These are phyloP conservation scores for Isurus oxyrinchus DNA, from an alignment of 2,113 vertebrate species.

Conservation along the genomic window DNA sequence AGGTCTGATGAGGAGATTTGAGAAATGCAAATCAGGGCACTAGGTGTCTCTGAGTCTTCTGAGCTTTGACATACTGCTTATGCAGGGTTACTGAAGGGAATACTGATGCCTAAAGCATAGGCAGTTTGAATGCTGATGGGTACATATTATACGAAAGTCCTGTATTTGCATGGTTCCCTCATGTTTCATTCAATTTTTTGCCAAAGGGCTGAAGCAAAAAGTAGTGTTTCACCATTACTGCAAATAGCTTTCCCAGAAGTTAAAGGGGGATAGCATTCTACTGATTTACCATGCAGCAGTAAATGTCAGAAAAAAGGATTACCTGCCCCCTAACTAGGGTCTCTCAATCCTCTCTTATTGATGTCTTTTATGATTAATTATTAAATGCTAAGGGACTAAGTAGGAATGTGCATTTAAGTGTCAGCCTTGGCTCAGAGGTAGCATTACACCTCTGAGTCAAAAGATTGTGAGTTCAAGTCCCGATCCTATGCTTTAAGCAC, in stretches of 20 bases:
- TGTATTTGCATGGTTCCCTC: neutral
- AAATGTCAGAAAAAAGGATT: neutral
- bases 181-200: constrained; percentile 16
- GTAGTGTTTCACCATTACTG: neutral
- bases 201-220: neutral
- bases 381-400: neutral
- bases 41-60: neutral
- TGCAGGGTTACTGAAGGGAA: neutral
- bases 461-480: neutral
- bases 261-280: neutral
- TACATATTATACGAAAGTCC: neutral
- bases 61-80: neutral
- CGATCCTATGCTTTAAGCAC: no score
- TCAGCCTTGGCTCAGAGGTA: neutral
- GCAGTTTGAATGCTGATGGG: constrained; percentile 13
- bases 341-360: neutral
- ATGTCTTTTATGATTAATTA: neutral
- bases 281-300: neutral
- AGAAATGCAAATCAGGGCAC: constrained; percentile 13
- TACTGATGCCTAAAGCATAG: neutral
- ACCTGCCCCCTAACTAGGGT: neutral
- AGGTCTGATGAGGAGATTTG: neutral
- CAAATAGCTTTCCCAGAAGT: neutral
- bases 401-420: neutral
- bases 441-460: neutral